Conservation (phyloP, 2,888 invertebrate species). For the Spilosoma lubricipeda region DNA sequence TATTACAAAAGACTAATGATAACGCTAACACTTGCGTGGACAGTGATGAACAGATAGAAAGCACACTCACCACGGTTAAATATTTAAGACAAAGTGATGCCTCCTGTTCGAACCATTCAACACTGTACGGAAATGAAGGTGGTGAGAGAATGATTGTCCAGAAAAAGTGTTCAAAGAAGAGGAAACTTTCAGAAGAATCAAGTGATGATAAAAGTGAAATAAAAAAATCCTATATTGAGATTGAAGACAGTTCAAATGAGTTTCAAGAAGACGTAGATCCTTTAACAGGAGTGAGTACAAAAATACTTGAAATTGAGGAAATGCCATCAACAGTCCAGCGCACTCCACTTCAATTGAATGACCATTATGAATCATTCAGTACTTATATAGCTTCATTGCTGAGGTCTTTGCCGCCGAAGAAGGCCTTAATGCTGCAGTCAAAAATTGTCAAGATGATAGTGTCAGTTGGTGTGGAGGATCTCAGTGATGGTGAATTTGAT, state of each 20-base stretch:
- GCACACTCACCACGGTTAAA: not conserved
- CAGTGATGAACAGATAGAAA: not conserved
- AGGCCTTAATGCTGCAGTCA: constrained; percentile 16
- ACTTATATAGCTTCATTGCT: constrained; percentile 16
- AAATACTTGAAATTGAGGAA: not conserved
- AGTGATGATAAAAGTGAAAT: not conserved
- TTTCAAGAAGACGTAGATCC: not conserved
- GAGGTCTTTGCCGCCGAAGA: constrained; percentile 12
- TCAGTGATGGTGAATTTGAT: not conserved
- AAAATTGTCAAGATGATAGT: constrained; percentile 13
- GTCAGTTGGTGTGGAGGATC: constrained; percentile 4
- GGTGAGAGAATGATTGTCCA: not conserved
- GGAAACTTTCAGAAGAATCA: not conserved
- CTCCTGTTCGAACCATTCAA: not conserved
- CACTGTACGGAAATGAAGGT: not conserved
- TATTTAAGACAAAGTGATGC: constrained; percentile 6
- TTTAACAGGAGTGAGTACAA: not conserved
- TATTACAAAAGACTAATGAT: not conserved
- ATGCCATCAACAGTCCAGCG: not conserved
- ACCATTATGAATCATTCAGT: constrained; percentile 16
- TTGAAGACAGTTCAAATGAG: not conserved
- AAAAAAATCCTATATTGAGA: not conserved
- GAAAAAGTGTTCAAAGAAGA: not conserved
- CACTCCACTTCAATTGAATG: not conserved
- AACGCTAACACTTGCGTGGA: not conserved